Evolutionary conservation across 2,797 vertebrate genomes (phyloP).

Genomic region (Sebastes baramenuke): DNA sequence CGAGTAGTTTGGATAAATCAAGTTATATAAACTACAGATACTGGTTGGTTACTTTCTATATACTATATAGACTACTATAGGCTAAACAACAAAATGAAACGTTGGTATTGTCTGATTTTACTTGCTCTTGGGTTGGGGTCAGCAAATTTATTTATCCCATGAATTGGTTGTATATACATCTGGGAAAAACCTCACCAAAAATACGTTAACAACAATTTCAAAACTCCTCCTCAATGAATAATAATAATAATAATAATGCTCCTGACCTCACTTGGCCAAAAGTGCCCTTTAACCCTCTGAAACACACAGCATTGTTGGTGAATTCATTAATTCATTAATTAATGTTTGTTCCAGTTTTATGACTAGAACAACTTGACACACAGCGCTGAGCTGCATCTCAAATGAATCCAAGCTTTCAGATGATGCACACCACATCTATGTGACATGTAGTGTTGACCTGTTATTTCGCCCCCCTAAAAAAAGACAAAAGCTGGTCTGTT

Average conservation of each 20-base stretch:
- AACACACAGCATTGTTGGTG: no score
- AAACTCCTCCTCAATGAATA: background rate
- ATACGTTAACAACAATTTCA: background rate
- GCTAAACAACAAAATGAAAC: background rate
- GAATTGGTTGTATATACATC: background rate
- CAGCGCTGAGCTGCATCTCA: no score
- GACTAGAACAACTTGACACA: no score
- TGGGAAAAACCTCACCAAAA: background rate
- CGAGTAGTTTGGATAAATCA: background rate
- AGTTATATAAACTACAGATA: background rate
- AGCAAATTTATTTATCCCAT: background rate
- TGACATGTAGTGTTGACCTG: no score
- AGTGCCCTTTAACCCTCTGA: background rate
- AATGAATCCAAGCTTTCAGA: no score
- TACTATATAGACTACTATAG: no score
- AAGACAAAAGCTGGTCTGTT: no score
- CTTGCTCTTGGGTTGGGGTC: background rate
- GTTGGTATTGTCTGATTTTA: background rate
- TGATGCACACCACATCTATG: no score
- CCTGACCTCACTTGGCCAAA: background rate
- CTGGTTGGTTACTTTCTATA: background rate
- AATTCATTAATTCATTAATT: no score
- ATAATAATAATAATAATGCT: background rate
- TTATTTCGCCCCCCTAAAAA: no score
- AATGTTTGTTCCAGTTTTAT: no score